phyloP scores from a whole-genome alignment of 2,888 invertebrate genomes.

The Acronicta alni region DNA sequence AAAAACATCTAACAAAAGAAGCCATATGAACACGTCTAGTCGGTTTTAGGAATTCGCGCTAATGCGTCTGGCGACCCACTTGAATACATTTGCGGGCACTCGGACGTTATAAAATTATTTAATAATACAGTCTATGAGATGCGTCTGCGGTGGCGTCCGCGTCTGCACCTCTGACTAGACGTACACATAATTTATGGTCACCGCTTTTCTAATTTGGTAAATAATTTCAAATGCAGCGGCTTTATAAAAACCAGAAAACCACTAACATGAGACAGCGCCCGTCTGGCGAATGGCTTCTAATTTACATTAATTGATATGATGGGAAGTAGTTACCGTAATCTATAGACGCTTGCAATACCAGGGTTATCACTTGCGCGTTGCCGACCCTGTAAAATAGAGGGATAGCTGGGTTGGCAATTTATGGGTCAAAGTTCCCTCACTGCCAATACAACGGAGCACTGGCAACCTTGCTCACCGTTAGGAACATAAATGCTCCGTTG shows the following conservation, averaged over 20 bases:
- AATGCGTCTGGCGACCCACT: conserved; percentile 85
- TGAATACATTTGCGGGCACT: conserved; percentile 69
- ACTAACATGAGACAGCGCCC: neutral
- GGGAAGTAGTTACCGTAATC: too few species aligned
- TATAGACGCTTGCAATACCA: too few species aligned
- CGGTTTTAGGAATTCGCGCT: conserved; percentile 79
- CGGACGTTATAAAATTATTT: conserved; percentile 65
- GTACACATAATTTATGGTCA: conserved; percentile 26
- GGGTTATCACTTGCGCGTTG: too few species aligned
- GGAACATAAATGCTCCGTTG: too few species aligned
- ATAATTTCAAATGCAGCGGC: conserved; percentile 41
- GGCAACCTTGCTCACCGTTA: too few species aligned
- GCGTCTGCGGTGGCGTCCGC: conserved; percentile 51
- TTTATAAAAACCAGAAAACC: conserved; percentile 8
- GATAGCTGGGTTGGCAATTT: too few species aligned
- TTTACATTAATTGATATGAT: neutral
- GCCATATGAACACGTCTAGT: conserved; percentile 73
- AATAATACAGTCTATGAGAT: conserved; percentile 63
- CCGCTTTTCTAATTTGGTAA: conserved; percentile 35
- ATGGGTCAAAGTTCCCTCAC: too few species aligned
- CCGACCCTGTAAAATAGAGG: too few species aligned
- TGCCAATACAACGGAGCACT: too few species aligned
- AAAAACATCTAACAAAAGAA: conserved; percentile 76
- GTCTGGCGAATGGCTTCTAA: neutral
- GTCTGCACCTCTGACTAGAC: conserved; percentile 45